Percentiles rank a stretch among this genome's conserved stretches.
phyloP scores from a whole-genome alignment of 2,113 vertebrate species.

The Catharus bicknelli region DNA sequence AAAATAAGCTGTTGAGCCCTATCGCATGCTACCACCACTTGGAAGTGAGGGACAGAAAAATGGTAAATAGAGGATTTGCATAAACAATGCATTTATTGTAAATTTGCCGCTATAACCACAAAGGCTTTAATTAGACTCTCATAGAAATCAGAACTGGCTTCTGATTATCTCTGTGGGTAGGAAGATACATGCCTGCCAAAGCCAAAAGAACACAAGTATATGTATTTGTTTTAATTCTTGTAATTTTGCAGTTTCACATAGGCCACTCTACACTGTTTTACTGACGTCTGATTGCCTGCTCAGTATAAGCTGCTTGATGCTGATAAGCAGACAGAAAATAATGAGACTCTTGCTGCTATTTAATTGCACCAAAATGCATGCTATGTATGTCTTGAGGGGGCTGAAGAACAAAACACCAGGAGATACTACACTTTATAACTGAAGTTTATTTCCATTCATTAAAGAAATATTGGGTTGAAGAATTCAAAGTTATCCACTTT shows the following conservation, averaged over 20 bases:
- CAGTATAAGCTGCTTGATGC: not conserved
- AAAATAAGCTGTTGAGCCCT: not conserved
- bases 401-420: not conserved
- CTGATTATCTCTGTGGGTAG: not conserved
- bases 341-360: not conserved
- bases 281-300: not conserved
- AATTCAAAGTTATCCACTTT: constrained; percentile 9
- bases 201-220: not conserved
- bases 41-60: not conserved
- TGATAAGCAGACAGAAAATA: not conserved
- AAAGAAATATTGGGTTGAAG: not conserved
- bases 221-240: not conserved
- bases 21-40: not conserved
- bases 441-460: not conserved
- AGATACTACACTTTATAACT: not conserved
- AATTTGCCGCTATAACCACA: not conserved
- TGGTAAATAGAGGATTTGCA: not conserved
- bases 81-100: not conserved
- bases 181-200: not conserved
- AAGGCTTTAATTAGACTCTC: not conserved
- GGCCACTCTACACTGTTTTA: not conserved
- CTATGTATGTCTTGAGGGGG: not conserved
- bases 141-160: not conserved
- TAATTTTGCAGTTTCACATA: not conserved
- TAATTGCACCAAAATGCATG: not conserved